Base-by-base conservation (phyloP, 2,888 invertebrate genomes). In the Julus scanicus region DNA sequence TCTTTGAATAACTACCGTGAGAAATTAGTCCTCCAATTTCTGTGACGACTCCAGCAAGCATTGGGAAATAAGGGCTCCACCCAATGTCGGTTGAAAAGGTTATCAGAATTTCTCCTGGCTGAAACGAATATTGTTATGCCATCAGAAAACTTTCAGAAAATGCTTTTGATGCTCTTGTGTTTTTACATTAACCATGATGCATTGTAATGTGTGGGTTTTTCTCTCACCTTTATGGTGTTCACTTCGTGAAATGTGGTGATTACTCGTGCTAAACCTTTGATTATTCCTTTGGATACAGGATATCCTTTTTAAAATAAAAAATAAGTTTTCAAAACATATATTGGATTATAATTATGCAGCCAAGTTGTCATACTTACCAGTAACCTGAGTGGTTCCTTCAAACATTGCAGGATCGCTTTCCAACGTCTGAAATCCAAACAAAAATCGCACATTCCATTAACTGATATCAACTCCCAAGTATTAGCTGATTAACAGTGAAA, bases 21-120 rank as follows among this genome's bases (percentile, higher is more conserved):
- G 96, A 96, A 90, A 96, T 95, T 2, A 97, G 93, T 44, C 96
- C 96, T 0, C 97, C 97, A 0, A 96, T 93, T 92, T 97, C 97
- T 0, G 96, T 97, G 13, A 96, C 95, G 86, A 97, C 94, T 11
- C 96, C 97, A 0, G 94, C 93, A 20, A 97, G 92, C 86, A 96
- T 93, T 0, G 96, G 96, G 92, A 97, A 97, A 92, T 96, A 96
- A 0, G 96, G 96, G 1, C 95, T 95, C 97, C 97, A 97, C 1
- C 95, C 96, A 89, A 97, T 95, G 91, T 97, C 96, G 0, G 96
- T 96, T 80, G 94, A 94, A 90, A 94, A 94, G 0, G 96, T 96
- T 90, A 97, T 94, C 90, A 97, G 92, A 89, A 97, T 94, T 91
- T 97, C 97, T 0, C 96, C 96, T 89, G 92, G 92, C 90, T 93